These are phyloP conservation scores for Bungarus multicinctus DNA, from an alignment of 2,113 vertebrate species.

Conservation along the genomic window DNA sequence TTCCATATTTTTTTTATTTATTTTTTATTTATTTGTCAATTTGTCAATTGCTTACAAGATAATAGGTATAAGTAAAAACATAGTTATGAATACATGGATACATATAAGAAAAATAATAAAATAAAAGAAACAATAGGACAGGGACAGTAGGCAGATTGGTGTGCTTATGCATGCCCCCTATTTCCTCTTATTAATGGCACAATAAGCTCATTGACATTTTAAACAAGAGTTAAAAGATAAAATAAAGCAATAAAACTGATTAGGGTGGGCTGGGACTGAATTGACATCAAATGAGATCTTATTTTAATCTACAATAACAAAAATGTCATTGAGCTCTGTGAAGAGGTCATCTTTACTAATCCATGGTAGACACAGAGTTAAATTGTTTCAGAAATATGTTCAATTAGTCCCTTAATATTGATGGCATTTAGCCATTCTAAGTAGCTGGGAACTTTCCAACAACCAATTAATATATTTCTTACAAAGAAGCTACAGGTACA, in stretches of 20 bases:
- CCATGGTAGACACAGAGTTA: neutral
- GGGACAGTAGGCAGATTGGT: no score
- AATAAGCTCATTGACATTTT: neutral
- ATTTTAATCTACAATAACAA: neutral
- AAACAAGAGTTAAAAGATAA: neutral
- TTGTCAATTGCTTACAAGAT: no score
- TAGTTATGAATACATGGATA: no score
- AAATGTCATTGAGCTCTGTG: neutral
- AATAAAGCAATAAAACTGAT: neutral
- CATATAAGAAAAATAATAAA: no score
- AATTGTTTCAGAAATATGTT: neutral
- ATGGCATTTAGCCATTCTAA: neutral
- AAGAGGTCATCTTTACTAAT: neutral
- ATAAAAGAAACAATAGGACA: no score
- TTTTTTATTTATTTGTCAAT: no score
- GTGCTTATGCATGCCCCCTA: no score
- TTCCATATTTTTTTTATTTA: no score
- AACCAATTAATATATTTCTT: conserved; percentile 39
- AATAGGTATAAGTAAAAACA: no score
- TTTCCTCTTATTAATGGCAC: neutral
- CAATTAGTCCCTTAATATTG: neutral
- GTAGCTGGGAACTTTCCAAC: neutral
- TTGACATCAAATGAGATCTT: neutral
- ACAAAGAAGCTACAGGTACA: conserved; percentile 42
- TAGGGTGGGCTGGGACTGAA: neutral